Conservation (phyloP, 2,888 invertebrate genomes). For the Caenorhabditis sp. region DNA sequence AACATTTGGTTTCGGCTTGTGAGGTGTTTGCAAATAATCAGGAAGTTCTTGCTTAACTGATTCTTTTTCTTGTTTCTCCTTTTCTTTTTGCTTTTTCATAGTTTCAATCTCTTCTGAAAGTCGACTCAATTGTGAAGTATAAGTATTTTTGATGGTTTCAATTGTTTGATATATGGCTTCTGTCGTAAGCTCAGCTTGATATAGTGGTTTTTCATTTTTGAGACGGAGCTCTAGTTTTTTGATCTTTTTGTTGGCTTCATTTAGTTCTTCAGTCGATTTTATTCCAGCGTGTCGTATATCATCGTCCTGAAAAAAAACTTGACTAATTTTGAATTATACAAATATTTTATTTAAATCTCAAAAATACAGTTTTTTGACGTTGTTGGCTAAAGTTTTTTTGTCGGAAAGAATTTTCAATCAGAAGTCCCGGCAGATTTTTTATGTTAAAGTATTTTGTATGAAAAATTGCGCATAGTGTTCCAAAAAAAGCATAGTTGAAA, state of each 20-base stretch:
- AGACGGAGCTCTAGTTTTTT: not conserved
- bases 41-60: conserved; percentile 11
- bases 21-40: conserved; percentile 15
- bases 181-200: not conserved
- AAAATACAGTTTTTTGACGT: no score
- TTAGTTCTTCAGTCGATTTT: not conserved
- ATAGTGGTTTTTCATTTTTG: not conserved
- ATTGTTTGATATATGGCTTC: conserved; percentile 26
- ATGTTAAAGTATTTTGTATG: no score
- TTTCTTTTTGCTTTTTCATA: conserved; percentile 2
- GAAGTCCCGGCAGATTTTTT: no score
- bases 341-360: no score
- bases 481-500: no score
- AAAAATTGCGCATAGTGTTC: no score
- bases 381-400: no score
- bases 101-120: conserved; percentile 21
- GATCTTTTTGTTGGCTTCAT: not conserved
- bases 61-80: not conserved
- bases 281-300: not conserved
- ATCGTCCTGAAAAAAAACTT: not conserved
- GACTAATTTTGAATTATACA: no score
- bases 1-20: conserved; percentile 16
- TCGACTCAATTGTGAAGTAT: conserved; percentile 12
- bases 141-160: conserved; percentile 22
- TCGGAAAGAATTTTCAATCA: no score